Evolutionary conservation across 2,888 invertebrate genomes (phyloP).

Genomic region (Candidula unifasciata): DNA sequence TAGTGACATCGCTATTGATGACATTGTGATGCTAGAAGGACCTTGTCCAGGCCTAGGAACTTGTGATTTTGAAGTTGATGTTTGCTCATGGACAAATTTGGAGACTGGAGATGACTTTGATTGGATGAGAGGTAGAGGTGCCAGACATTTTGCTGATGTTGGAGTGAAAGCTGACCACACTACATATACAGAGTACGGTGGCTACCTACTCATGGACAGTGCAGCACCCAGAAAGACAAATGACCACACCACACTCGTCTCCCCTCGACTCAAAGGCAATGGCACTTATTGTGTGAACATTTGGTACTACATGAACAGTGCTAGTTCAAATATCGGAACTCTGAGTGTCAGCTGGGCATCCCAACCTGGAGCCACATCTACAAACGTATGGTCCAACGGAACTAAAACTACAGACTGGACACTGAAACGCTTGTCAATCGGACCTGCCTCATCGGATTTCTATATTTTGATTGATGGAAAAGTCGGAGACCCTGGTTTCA

Average conservation of each 20-base stretch:
- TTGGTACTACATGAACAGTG: slow-evolving; percentile 70
- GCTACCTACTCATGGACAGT: slow-evolving; percentile 88
- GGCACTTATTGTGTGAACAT: slow-evolving; percentile 68
- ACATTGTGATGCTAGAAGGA: slow-evolving; percentile 64
- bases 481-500: slow-evolving; percentile 58
- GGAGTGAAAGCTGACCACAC: slow-evolving; percentile 70
- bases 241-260: slow-evolving; percentile 82
- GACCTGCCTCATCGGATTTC: slow-evolving; percentile 53
- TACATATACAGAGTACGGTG: slow-evolving; percentile 65
- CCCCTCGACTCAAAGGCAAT: slow-evolving; percentile 60
- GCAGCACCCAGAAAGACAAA: slow-evolving; percentile 82
- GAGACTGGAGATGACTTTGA: slow-evolving; percentile 74
- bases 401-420: slow-evolving; percentile 66
- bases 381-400: slow-evolving; percentile 50
- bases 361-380: not conserved
- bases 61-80: slow-evolving; percentile 76
- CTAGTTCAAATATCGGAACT: not conserved
- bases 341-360: slow-evolving; percentile 13
- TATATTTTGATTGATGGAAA: slow-evolving; percentile 65
- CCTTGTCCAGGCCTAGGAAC: slow-evolving; percentile 64
- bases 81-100: slow-evolving; percentile 73
- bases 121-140: slow-evolving; percentile 70
- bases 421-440: slow-evolving; percentile 41
- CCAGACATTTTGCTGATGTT: slow-evolving; percentile 55
- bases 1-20: slow-evolving; percentile 75